A percentile compares a stretch with the other conserved stretches of the same genome.
Conservation (phyloP, 2,113 vertebrate species). For the Rhagologus leucostigma region DNA sequence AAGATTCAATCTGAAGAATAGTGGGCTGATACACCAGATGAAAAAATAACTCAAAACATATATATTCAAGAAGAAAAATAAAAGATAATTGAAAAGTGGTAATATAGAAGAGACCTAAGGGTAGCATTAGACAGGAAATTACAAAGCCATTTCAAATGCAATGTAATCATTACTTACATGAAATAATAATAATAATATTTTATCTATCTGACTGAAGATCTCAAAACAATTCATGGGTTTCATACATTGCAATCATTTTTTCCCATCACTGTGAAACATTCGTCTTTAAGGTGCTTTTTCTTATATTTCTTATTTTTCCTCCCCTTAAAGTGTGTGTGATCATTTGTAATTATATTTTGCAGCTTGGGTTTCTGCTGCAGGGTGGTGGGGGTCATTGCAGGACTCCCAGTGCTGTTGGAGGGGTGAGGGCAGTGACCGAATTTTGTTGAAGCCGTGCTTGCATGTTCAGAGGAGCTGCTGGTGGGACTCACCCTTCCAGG, state of each 20-base stretch:
- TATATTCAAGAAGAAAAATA: constrained; percentile 6
- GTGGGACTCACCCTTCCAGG: background rate
- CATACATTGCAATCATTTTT: background rate
- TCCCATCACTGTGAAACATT: background rate
- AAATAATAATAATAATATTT: constrained; percentile 10
- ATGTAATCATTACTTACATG: background rate
- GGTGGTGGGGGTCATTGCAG: background rate
- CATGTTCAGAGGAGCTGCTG: background rate
- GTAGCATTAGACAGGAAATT: constrained; percentile 48
- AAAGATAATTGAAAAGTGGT: background rate
- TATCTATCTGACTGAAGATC: background rate
- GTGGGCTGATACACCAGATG: background rate
- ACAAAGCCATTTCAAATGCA: constrained; percentile 10
- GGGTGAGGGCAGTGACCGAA: background rate
- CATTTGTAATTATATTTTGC: background rate
- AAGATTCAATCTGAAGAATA: constrained; percentile 27
- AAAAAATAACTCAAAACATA: constrained; percentile 57
- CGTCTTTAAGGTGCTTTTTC: background rate
- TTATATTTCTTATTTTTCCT: background rate
- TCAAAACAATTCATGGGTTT: background rate
- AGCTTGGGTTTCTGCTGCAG: background rate
- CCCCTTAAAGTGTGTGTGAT: background rate
- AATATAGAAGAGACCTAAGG: constrained; percentile 10
- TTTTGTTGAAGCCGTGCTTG: accelerated
- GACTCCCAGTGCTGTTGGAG: background rate